Base-by-base conservation (phyloP, 2,888 invertebrate species). In the Erebia aethiops region DNA sequence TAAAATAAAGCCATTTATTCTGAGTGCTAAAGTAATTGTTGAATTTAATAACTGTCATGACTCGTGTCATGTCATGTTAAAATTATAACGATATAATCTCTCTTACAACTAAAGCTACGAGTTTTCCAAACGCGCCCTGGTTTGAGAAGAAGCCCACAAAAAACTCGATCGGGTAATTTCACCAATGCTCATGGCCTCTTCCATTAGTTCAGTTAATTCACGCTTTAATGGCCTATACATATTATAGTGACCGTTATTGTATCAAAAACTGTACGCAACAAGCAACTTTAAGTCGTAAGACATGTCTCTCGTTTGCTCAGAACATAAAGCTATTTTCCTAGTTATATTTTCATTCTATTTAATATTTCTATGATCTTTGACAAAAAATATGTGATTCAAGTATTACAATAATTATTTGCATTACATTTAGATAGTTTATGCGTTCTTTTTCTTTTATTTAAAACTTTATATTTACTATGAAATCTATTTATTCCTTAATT, bases 341-440 rank as follows among this genome's bases (percentile, higher is more conserved):
- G 3, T 11, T 56, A 26, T 35, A 35, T 35, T 35, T 35, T 35
- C 35, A 35, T 35, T 2, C 10, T 56, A 56, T 21, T n/a, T n/a
- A n/a, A 21, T 21, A 56, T 18, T 21, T 56, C 18, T 56, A 43
- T 61, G 43, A 58, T 58, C 41, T 41, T n/a, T 61, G 61, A 61
- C 41, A 41, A 41, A 43, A 43, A 18, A 43, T 35, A 35, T 61
- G 43, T 61, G 61, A 61, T 61, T 43, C 16, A 57, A 41, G 51
- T 52, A 51, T 46, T 52, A 61, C 10, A n/a, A n/a, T n/a, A 61
- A 52, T 52, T 51, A 61, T 52, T 26, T 21, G 49, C 13, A 49
- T 62, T 62, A 35, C 21, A 16, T 9, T 52, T 9, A 52, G 16
- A n/a, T 52, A 60, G 11, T 18, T 65, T n/a, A 41, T 56, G 2